Evolutionary conservation across 2,888 invertebrate genomes (phyloP).

Genomic region (Cosmia trapezina): DNA sequence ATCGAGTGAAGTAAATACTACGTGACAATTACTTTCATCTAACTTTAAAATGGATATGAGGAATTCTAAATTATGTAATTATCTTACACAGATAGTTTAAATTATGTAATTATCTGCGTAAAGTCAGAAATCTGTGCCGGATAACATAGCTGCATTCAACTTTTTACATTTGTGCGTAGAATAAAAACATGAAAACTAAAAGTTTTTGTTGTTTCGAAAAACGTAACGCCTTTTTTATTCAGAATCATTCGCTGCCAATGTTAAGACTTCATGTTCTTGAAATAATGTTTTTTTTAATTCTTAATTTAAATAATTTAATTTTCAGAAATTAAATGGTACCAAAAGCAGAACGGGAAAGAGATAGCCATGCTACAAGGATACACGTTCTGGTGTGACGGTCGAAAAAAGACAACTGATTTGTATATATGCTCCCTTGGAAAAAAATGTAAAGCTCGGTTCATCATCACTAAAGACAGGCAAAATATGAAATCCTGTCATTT

Average conservation of each 20-base stretch:
- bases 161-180: too few relatives aligned
- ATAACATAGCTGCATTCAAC: too few relatives aligned
- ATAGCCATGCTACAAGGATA: slow-evolving; percentile 69
- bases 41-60: neutral
- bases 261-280: too few relatives aligned
- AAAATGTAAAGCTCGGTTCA: slow-evolving; percentile 44
- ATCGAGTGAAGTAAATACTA: neutral
- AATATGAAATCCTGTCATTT: slow-evolving; percentile 28
- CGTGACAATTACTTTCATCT: neutral
- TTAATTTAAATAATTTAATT: neutral
- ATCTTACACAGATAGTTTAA: too few relatives aligned
- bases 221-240: too few relatives aligned
- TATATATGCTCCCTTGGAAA: slow-evolving; percentile 25
- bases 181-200: too few relatives aligned
- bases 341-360: slow-evolving; percentile 64
- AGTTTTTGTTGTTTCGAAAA: too few relatives aligned
- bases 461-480: slow-evolving; percentile 15
- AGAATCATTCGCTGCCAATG: too few relatives aligned
- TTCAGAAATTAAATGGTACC: slow-evolving; percentile 43
- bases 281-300: neutral
- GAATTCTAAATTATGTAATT: too few relatives aligned
- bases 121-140: too few relatives aligned
- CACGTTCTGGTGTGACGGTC: slow-evolving; percentile 65
- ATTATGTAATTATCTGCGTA: too few relatives aligned
- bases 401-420: slow-evolving; percentile 22